Base-by-base conservation (phyloP, 2,113 vertebrate genomes). In the Aix galericulata region DNA sequence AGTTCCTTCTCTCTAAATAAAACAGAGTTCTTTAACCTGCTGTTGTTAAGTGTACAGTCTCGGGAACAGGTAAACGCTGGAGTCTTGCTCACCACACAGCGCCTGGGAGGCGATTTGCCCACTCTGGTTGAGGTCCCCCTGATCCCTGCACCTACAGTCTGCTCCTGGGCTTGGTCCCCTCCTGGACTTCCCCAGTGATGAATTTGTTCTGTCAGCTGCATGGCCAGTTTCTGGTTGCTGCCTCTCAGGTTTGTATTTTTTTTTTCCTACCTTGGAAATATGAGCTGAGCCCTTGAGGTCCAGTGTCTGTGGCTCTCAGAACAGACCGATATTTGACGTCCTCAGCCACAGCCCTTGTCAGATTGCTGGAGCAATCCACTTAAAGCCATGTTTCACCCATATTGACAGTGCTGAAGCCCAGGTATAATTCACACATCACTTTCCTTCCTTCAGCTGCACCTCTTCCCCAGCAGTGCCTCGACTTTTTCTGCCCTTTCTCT, bases 1-100 rank as follows among this genome's bases (percentile, higher is more conserved):
- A 95, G 44, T 75, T 52, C 34, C 53, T 80, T 78, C 73, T 86
- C 73, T 69, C 81, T 40, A 50, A 96, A 96, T 95, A 96, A 97
- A 97, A 85, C 12, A 17, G 58, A 44, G 93, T 96, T 95, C 77
- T 94, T 89, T 93, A 89, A 69, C 14, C 13, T 34, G 44, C 63
- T 81, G 53, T 86, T 95, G 83, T 85, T 80, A 29, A 29, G 75
- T 66, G n/a, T 31, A 32, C 82, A 7, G 2, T 14, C 36, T 42
- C 4, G 26, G 50, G 59, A 93, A 60, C 53, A 46, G 44, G 58
- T 87, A 77, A 76, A 58, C 36, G 55, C 50, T 13, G 25, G 17
- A 85, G 63, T 26, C 3, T 21, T 46, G 15, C 32, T 94, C 80
- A 76, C n/a, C 53, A 42, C 44, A 62, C 0, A 0, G 21, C 38